phyloP scores from a whole-genome alignment of 1,140 invertebrate species.

The Procambarus virginalis region DNA sequence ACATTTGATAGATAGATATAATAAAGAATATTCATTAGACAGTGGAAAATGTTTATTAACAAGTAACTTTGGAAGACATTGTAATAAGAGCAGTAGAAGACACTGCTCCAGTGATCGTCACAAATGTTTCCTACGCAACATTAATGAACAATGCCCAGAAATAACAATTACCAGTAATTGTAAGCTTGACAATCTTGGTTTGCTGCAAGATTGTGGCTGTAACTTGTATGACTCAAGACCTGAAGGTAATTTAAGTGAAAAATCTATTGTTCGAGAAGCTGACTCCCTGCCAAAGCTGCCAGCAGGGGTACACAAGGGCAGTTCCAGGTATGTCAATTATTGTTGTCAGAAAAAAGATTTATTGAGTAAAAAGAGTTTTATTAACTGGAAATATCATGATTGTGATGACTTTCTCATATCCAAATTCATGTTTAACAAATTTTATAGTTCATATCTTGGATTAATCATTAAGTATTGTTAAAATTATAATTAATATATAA shows the following conservation, averaged over 20 bases:
- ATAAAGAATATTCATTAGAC: neutral
- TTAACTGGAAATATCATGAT: constrained; percentile 29
- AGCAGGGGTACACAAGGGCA: neutral
- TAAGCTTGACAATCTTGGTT: neutral
- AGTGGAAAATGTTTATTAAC: neutral
- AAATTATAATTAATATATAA: neutral
- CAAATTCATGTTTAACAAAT: constrained; percentile 15
- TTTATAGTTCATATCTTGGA: constrained; percentile 13
- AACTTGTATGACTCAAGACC: neutral
- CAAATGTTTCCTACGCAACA: neutral
- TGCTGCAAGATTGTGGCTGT: neutral
- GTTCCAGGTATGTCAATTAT: neutral
- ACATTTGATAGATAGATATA: neutral
- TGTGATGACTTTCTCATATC: constrained; percentile 25
- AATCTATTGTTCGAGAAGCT: neutral
- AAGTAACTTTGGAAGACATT: neutral
- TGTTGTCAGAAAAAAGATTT: constrained; percentile 10
- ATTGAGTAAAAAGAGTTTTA: constrained; percentile 15
- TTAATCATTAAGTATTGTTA: constrained; percentile 19
- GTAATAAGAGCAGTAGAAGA: neutral
- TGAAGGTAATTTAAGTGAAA: neutral
- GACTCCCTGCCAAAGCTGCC: neutral
- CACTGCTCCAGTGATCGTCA: neutral
- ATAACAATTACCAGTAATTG: neutral
- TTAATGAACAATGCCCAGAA: neutral